Base-by-base conservation (phyloP, 2,888 invertebrate species). In the Laothoe populi region DNA sequence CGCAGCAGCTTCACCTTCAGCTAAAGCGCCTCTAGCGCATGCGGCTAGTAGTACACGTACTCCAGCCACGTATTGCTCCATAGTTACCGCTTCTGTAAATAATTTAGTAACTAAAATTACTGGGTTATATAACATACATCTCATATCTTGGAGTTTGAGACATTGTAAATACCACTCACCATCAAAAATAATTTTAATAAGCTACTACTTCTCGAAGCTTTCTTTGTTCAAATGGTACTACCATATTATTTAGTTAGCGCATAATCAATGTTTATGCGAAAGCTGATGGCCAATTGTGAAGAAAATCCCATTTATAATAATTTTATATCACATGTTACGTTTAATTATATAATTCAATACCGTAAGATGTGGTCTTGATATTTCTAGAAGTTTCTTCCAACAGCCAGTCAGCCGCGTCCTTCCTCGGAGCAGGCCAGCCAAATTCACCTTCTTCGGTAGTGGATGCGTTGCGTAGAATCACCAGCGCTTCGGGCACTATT, bases 391-490 rank as follows among this genome's bases (percentile, higher is more conserved):
- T 94, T 65, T 94, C 93, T 78, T 95, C 95, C 24, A 95, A 88
- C 1, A 95, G 84, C 95, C 95, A 95, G 74, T 95, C 95, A 11
- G 94, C 94, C 1, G 94, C 94, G 64, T 95, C 94, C 62, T 93
- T 90, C 62, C 94, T 87, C 0, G 94, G 93, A 1, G 93, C 87
- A 3, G 95, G 95, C 95, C 95, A 95, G 0, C 95, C 95, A 64
- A 95, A 95, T 71, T 95, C 95, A 0, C 95, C 95, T 73, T 95
- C 95, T 78, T 95, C 95, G 0, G 95, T 94, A 0, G 95, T 95
- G 0, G 95, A 95, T 0, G 94, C 94, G 65, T 95, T 95, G 26
- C 92, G 84, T 45, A 95, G 75, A 64, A 94, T 94, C 8, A 93
- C 86, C 2, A 95, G 81, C 0, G 95, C 95, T 84, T 94, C 94